Conservation (phyloP, 2,797 vertebrate species). For the Thamnophis elegans region DNA sequence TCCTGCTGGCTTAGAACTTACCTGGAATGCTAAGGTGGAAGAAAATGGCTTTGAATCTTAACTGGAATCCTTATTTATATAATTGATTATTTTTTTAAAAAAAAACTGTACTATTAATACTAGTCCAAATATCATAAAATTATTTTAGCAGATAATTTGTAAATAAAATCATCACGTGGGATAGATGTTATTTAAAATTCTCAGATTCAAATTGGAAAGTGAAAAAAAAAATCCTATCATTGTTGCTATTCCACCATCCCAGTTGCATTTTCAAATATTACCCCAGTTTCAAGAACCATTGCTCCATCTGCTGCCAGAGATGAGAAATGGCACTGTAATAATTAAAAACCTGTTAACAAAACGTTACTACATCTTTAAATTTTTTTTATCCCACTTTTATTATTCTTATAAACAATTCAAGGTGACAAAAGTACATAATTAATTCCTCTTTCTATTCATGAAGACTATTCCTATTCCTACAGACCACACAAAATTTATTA, state of each 20-base stretch:
- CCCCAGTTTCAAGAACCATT: background rate
- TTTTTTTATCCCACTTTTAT: background rate
- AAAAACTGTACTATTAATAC: background rate
- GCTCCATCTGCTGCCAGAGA: slow-evolving; percentile 7
- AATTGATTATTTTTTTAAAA: background rate
- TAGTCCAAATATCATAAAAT: background rate
- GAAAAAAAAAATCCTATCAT: background rate
- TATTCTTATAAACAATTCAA: background rate
- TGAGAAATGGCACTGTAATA: background rate
- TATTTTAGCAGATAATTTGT: background rate
- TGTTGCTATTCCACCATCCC: too few relatives aligned
- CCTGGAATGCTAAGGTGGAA: background rate
- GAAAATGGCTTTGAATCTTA: background rate
- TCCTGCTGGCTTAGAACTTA: background rate
- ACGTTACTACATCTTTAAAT: background rate
- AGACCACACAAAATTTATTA: background rate
- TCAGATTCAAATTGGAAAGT: background rate
- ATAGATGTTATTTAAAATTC: background rate
- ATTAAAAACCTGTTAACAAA: background rate
- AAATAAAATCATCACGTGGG: background rate
- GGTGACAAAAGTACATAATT: background rate
- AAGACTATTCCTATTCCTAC: background rate
- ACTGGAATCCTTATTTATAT: too few relatives aligned
- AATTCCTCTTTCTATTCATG: background rate
- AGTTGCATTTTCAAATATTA: background rate